Conservation (phyloP, 92 coral and sea anemone species). For the Phenganax marumi region DNA sequence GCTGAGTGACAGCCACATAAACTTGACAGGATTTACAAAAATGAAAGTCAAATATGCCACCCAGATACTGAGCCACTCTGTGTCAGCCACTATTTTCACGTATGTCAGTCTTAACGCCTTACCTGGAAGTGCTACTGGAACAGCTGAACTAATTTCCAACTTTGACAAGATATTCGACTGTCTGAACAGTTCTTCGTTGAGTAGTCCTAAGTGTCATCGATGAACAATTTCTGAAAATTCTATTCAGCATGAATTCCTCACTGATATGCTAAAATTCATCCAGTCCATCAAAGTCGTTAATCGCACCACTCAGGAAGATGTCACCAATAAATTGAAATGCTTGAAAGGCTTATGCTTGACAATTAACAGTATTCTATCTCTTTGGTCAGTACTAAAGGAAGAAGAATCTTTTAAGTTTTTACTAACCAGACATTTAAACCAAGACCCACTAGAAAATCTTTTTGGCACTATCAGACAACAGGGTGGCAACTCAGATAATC, state of each 20-base stretch:
- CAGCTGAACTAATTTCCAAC: slow-evolving; percentile 16
- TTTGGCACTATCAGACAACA: slow-evolving; percentile 7
- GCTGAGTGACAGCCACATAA: slow-evolving; percentile 10
- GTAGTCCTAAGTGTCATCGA: background rate
- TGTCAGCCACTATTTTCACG: slow-evolving; percentile 21
- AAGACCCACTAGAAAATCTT: background rate
- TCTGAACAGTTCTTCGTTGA: slow-evolving; percentile 6
- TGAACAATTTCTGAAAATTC: slow-evolving; percentile 5
- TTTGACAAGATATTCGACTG: slow-evolving; percentile 31
- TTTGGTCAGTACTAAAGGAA: background rate
- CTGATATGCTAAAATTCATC: background rate
- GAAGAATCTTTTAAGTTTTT: background rate
- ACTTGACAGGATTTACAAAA: background rate
- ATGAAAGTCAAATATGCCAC: slow-evolving; percentile 28
- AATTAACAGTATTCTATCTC: background rate
- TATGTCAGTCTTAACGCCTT: slow-evolving; percentile 10
- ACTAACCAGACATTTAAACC: slow-evolving; percentile 4
- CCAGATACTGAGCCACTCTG: slow-evolving; percentile 27
- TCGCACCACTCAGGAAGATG: background rate
- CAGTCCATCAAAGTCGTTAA: background rate
- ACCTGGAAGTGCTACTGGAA: slow-evolving; percentile 21
- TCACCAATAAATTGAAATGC: slow-evolving; percentile 4
- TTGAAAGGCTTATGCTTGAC: background rate
- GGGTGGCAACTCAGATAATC: slow-evolving; percentile 19
- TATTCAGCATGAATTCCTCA: slow-evolving; percentile 3